Evolutionary conservation across 1,140 invertebrate genomes (phyloP).

Genomic region (Polyergus mexicanus): DNA sequence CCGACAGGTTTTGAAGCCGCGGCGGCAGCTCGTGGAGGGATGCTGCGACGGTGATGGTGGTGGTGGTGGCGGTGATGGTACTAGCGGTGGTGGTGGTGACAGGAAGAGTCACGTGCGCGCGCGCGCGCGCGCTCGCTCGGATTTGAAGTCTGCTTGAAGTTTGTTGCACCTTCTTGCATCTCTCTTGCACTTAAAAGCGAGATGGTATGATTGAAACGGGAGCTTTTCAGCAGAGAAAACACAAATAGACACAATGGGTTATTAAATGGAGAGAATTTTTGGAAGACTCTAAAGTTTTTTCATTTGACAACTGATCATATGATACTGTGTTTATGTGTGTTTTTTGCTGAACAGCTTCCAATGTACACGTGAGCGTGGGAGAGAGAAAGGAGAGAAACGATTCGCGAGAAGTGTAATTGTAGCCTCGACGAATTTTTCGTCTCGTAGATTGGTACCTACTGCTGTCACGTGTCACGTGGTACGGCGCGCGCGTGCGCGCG

Average conservation of each 20-base stretch:
- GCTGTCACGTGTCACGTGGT: conserved; percentile 33
- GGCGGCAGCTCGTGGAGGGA: conserved; percentile 57
- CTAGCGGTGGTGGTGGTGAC: neutral
- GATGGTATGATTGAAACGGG: neutral
- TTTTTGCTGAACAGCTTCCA: no score
- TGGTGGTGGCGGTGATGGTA: neutral
- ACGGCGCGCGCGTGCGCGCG: neutral
- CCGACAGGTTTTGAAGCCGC: conserved; percentile 76
- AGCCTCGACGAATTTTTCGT: neutral
- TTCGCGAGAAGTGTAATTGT: neutral
- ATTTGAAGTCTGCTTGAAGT: neutral
- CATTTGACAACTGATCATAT: no score
- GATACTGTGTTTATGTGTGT: no score
- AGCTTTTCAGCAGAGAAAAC: no score
- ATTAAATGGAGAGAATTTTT: no score
- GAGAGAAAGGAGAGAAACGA: neutral
- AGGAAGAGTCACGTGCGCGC: no score
- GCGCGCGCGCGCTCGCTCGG: neutral
- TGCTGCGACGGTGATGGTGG: neutral
- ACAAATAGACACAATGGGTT: no score
- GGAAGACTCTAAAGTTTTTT: no score
- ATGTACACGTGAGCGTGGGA: no score
- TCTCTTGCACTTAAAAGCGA: neutral
- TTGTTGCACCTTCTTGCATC: neutral
- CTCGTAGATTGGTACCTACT: neutral